Evolutionary conservation across 2,797 vertebrate genomes (phyloP).

Genomic region (Iguana delicatissima): DNA sequence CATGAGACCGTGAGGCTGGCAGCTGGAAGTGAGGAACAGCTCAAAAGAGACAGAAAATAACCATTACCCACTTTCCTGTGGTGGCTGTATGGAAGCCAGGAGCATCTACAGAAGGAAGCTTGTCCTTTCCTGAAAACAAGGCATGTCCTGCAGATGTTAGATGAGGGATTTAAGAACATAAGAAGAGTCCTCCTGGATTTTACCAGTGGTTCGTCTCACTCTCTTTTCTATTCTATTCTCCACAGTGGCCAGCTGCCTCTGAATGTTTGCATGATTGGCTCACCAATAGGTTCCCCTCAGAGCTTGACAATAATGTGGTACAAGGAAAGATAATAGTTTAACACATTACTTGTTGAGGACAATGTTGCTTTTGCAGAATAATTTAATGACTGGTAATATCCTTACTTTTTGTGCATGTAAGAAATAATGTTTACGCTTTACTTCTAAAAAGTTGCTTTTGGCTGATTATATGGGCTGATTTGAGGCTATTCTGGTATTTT

Average conservation of each 20-base stretch:
- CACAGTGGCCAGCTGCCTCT: too few relatives aligned
- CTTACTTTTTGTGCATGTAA: neutral
- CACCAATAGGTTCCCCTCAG: neutral
- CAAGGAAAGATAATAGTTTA: neutral
- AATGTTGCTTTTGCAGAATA: neutral
- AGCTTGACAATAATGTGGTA: neutral
- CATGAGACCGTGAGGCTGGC: neutral
- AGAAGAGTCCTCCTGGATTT: neutral
- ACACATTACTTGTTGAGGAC: neutral
- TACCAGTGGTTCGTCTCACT: too few relatives aligned
- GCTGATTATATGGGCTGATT: too few relatives aligned
- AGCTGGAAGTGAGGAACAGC: neutral
- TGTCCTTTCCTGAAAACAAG: neutral
- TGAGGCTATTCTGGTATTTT: too few relatives aligned
- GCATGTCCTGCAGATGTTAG: neutral
- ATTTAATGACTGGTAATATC: neutral
- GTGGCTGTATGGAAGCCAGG: neutral
- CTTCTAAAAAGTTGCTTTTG: neutral
- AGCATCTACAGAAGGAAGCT: neutral
- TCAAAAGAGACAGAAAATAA: constrained; percentile 6
- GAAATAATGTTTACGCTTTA: neutral
- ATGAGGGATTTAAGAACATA: neutral
- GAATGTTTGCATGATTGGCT: neutral
- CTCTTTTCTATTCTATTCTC: neutral
- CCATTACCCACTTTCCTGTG: neutral